phyloP scores from a whole-genome alignment of 2,888 invertebrate species.

The Oscheius myriophilus region DNA sequence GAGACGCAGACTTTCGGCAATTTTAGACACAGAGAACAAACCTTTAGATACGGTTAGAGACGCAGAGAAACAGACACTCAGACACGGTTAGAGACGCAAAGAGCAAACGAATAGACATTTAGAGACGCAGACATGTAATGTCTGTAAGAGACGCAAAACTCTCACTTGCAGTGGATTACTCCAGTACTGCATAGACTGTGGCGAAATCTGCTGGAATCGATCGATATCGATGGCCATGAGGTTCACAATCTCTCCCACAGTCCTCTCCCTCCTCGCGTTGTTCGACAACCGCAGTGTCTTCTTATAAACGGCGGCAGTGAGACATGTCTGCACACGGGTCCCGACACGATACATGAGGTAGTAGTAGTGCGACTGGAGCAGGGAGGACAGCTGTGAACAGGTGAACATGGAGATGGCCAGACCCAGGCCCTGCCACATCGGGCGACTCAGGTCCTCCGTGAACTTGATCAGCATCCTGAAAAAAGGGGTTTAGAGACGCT shows the following conservation, averaged over 20 bases:
- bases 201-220: slow-evolving; percentile 71
- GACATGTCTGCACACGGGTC: slow-evolving; percentile 65
- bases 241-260: slow-evolving; percentile 75
- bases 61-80: too few species aligned
- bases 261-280: slow-evolving; percentile 73
- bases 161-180: slow-evolving; percentile 64
- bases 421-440: slow-evolving; percentile 67
- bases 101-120: too few species aligned
- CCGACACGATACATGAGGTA: slow-evolving; percentile 69
- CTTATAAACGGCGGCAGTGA: slow-evolving; percentile 68
- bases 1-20: too few species aligned
- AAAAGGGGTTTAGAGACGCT: too few species aligned
- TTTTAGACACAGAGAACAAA: too few species aligned
- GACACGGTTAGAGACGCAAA: too few species aligned
- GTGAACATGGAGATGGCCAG: slow-evolving; percentile 65
- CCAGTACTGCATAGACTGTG: slow-evolving; percentile 69
- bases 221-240: slow-evolving; percentile 75
- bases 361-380: slow-evolving; percentile 68
- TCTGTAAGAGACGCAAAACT: too few species aligned
- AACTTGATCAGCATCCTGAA: slow-evolving; percentile 60
- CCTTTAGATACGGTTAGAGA: too few species aligned
- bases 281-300: slow-evolving; percentile 73
- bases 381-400: slow-evolving; percentile 63
- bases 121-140: too few species aligned
- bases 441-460: slow-evolving; percentile 59